phyloP scores from a whole-genome alignment of 2,888 invertebrate genomes.

The Zootermopsis nevadensis region DNA sequence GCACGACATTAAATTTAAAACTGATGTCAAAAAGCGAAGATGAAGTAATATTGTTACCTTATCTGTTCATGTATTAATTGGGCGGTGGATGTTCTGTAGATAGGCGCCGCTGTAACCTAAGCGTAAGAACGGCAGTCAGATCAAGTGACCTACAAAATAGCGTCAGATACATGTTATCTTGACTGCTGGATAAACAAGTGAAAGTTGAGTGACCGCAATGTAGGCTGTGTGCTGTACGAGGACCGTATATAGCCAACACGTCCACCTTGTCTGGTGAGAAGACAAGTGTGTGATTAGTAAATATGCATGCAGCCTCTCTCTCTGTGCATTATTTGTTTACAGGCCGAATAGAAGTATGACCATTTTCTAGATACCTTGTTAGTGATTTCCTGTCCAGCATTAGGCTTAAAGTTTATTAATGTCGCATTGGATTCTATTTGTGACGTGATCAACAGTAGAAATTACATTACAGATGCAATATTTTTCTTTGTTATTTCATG shows the following conservation, averaged over 20 bases:
- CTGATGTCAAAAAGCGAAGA: background rate
- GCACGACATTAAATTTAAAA: background rate
- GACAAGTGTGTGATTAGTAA: background rate
- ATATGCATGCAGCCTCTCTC: no score
- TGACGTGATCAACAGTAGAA: no score
- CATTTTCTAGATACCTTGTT: no score
- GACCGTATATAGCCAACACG: background rate
- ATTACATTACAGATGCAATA: no score
- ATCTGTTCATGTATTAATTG: background rate
- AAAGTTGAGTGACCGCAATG: constrained; percentile 44
- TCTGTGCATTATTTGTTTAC: no score
- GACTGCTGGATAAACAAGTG: constrained; percentile 42
- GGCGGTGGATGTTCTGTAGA: constrained; percentile 14
- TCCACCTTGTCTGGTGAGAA: background rate
- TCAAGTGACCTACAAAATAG: constrained; percentile 45
- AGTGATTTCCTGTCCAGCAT: no score
- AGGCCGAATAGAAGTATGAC: no score
- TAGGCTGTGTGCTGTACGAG: constrained; percentile 19
- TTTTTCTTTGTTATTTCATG: no score
- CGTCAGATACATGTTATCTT: constrained; percentile 42
- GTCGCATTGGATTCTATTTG: no score
- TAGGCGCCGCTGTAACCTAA: background rate
- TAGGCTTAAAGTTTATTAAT: no score
- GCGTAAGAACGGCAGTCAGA: background rate
- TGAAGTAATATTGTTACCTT: constrained; percentile 30